Base-by-base conservation (phyloP, 2,888 invertebrate species). In the Drosophila affinis region DNA sequence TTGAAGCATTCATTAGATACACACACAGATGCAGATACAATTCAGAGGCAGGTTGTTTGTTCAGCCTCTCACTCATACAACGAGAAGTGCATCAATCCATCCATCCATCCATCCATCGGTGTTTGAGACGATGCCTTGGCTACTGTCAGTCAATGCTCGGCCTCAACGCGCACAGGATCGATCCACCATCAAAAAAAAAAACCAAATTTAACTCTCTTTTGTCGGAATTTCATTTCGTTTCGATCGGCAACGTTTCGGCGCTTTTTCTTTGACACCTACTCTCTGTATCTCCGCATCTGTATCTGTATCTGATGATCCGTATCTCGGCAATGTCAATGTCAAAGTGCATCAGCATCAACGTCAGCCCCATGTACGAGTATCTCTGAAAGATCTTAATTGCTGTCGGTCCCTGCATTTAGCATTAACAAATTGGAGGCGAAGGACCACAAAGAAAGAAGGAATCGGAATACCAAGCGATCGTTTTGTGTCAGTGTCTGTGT, bases 291-390 rank as follows among this genome's bases (percentile, higher is more conserved):
- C 18, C 2, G 18, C 18, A 24, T 24, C 24, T 24, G 24, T 24
- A 5, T 24, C 46, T 32, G 27, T 32, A 29, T 54, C 24, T 51
- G 56, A 47, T 59, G 76, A 76, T 79, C 70, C 76, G 78, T 85
- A 88, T 88, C 87, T 75, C 39, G 7, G 84, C 88, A 85, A 88
- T 85, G 85, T 85, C 85, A 85, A 87, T 88, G 88, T 78, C 81
- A 65, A 65, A 80, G 82, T 80, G 68, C 77, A 78, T 59, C 69
- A 62, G 63, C 77, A 55, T 75, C 76, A 62, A 62, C 78, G 71
- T 62, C 78, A 63, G 48, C 6, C 49, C 57, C 49, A 51, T 57
- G 57, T 67, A 65, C 67, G 69, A n/a, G 21, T 51, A 71, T 76
- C 83, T 85, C 85, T 80, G 78, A 86, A 70, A 74, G 72, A 74